Percentiles rank a stretch among this genome's conserved stretches.
These are phyloP conservation scores for Ectemnius continuus DNA, from an alignment of 2,888 invertebrate genomes.

Conservation along the genomic window DNA sequence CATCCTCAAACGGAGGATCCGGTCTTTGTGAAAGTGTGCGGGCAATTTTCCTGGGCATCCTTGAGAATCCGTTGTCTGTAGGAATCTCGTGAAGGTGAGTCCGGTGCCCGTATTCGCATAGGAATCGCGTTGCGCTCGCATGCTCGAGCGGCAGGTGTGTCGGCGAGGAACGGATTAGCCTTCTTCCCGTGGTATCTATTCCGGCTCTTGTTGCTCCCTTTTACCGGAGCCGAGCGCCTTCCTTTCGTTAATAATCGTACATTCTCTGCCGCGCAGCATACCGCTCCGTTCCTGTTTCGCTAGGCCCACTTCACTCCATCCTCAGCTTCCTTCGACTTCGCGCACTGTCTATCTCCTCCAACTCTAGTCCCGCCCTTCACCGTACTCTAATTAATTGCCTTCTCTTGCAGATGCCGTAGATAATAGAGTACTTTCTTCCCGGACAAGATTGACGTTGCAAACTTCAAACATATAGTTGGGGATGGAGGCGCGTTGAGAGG, in stretches of 20 bases:
- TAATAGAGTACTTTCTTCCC: no score
- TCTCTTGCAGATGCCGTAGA: no score
- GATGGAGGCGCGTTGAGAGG: no score
- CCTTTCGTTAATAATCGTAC: slow-evolving; percentile 58
- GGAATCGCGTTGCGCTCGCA: slow-evolving; percentile 49
- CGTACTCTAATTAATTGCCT: background rate
- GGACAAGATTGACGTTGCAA: no score
- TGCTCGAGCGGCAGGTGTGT: slow-evolving; percentile 49
- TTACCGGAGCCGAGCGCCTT: slow-evolving; percentile 44
- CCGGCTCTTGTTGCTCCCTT: slow-evolving; percentile 55
- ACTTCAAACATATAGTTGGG: no score
- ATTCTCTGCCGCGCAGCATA: slow-evolving; percentile 24
- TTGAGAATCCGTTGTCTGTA: background rate
- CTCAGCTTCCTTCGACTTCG: background rate
- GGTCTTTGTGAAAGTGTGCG: slow-evolving; percentile 63
- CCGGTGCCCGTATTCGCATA: slow-evolving; percentile 10
- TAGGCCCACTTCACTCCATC: slow-evolving; percentile 6
- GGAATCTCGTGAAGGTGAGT: slow-evolving; percentile 11
- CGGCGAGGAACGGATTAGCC: slow-evolving; percentile 56
- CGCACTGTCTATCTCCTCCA: no score
- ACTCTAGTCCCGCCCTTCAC: background rate
- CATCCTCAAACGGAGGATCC: slow-evolving; percentile 63
- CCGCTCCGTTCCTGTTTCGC: slow-evolving; percentile 34
- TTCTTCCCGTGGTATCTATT: slow-evolving; percentile 50
- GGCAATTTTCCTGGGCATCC: slow-evolving; percentile 54